Conservation (phyloP, 2,113 vertebrate genomes). For the Tychaedon coryphoeus region DNA sequence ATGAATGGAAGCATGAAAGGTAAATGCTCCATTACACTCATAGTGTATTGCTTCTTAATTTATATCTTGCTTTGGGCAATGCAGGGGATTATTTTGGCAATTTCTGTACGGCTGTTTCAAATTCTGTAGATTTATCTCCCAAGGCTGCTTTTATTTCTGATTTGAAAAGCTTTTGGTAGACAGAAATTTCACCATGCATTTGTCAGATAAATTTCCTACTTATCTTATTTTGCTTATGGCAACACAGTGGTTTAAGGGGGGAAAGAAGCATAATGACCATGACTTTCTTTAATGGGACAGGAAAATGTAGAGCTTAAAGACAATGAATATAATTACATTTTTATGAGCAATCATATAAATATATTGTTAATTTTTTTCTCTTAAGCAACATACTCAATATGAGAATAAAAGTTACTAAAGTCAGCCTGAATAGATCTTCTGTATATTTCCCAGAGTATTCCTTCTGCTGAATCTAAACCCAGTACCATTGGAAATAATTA, state of each 20-base stretch:
- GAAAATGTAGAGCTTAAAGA: slow-evolving; percentile 49
- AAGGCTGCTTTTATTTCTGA: slow-evolving; percentile 58
- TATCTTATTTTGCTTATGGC: slow-evolving; percentile 59
- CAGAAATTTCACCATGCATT: slow-evolving; percentile 55
- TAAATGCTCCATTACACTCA: slow-evolving; percentile 67
- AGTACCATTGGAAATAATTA: neutral
- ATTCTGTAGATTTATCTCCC: slow-evolving; percentile 63
- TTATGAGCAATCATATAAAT: slow-evolving; percentile 58
- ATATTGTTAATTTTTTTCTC: slow-evolving; percentile 32
- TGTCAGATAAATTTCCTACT: slow-evolving; percentile 66
- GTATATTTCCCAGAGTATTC: neutral
- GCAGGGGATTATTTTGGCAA: slow-evolving; percentile 55
- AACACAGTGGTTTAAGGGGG: slow-evolving; percentile 5
- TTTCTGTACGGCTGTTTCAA: slow-evolving; percentile 60
- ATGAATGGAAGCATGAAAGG: slow-evolving; percentile 71
- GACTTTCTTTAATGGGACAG: slow-evolving; percentile 58
- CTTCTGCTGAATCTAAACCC: neutral
- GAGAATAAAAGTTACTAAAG: neutral
- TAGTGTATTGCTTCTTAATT: slow-evolving; percentile 73
- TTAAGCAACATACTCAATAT: slow-evolving; percentile 19
- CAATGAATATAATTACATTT: slow-evolving; percentile 55
- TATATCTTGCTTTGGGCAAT: slow-evolving; percentile 69
- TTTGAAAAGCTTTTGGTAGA: slow-evolving; percentile 63
- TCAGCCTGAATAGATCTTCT: neutral
- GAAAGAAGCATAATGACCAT: slow-evolving; percentile 39